Evolutionary conservation across 2,113 vertebrate genomes (phyloP), one percentile per base, ranked within the genome.

Genomic region (Thinocorus orbignyianus): DNA sequence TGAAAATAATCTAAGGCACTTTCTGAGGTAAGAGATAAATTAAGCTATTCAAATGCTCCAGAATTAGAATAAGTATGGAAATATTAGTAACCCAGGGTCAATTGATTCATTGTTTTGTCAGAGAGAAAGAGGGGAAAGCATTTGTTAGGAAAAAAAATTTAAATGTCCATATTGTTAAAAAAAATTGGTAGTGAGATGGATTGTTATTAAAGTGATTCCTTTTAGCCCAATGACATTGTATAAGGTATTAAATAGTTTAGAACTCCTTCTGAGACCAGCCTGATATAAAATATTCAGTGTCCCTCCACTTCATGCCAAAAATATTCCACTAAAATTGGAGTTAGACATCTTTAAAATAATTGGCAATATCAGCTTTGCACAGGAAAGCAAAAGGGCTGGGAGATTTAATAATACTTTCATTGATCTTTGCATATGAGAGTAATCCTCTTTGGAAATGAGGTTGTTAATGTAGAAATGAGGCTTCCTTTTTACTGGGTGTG

Each of bases 401-500:
- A 86, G 20, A 84, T 96, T 97, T 95, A 97, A 92, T 96, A 97
- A 92, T 46, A 69, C 48, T 55, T 93, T 93, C 90, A 96, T 91
- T 96, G 78, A 97, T 97, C 82, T 95, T 77, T 93, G 89, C 41
- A 92, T 95, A 84, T n/a, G 93, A 98, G 79, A 94, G 31, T 84
- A 94, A 87, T 96, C 71, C 58, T 96, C 88, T 81, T 93, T 92
- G 65, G 72, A 97, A 97, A 97, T 93, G 7, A 93, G 46, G 70
- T 82, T 97, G 68, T 52, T 95, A 95, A 89, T 78, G 58, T 35
- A 92, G 22, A 80, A 96, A 92, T 95, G 41, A 97, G 52, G 84
- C 20, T 94, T 93, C 64, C 26, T 73, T 95, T 95, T 70, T 76
- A 85, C 68, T 90, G 49, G 5, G 10, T 92, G 69, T 96, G 83